Evolutionary conservation across 2,113 vertebrate genomes (phyloP).

Genomic region (Ariopsis seemanni): DNA sequence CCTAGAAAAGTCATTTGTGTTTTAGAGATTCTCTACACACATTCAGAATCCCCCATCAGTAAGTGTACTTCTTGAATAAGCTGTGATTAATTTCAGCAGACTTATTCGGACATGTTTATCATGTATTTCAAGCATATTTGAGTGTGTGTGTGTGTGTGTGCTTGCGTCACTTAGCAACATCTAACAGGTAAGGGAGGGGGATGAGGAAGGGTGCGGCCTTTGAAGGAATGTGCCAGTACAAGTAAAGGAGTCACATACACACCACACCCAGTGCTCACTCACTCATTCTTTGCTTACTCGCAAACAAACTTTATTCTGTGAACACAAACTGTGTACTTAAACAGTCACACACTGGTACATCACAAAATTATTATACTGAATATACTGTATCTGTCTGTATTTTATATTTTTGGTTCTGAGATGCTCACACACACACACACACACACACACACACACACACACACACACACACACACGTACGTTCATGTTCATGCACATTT

Average conservation of each 20-base stretch:
- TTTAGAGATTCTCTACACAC: background rate
- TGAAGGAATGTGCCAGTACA: slow-evolving; percentile 47
- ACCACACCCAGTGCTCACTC: slow-evolving; percentile 40
- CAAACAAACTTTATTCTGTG: slow-evolving; percentile 46
- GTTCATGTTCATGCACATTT: background rate
- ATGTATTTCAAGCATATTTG: background rate
- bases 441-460: background rate
- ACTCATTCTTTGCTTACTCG: slow-evolving; percentile 30
- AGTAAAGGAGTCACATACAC: slow-evolving; percentile 36
- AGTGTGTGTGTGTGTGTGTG: background rate
- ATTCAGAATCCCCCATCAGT: background rate
- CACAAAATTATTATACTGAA: slow-evolving; percentile 26
- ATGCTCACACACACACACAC: background rate
- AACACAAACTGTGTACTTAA: slow-evolving; percentile 20
- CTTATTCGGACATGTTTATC: slow-evolving; percentile 1
- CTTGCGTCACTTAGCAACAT: slow-evolving; percentile 1
- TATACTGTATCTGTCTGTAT: background rate
- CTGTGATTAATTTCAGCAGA: background rate
- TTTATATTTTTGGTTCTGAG: background rate
- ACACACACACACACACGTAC: background rate
- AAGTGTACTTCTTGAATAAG: background rate
- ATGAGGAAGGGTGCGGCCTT: slow-evolving; percentile 48
- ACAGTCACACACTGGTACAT: background rate
- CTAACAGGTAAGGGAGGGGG: slow-evolving; percentile 45
- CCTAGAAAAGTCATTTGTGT: background rate